Percentiles rank a stretch among this genome's conserved stretches.
Conservation (phyloP, 2,888 invertebrate genomes). For the Pocota personata region DNA sequence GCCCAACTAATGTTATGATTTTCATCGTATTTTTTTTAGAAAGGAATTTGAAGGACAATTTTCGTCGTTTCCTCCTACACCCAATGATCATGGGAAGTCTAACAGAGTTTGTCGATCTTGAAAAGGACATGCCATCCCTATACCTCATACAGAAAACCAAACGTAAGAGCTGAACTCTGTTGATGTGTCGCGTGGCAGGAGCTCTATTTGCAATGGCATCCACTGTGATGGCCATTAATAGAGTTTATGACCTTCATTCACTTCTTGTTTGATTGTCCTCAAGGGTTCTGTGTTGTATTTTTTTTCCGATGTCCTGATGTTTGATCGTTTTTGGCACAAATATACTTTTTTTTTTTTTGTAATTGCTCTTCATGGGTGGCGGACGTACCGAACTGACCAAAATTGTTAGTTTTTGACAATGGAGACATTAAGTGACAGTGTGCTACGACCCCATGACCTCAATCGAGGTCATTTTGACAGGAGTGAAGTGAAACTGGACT, state of each 20-base stretch:
- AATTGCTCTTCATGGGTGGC: constrained; percentile 59
- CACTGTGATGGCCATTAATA: constrained; percentile 49
- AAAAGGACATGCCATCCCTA: neutral
- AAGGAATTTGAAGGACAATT: constrained; percentile 33
- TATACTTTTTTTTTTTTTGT: constrained; percentile 26
- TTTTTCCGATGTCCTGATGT: constrained; percentile 46
- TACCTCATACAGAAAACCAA: neutral
- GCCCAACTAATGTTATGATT: neutral
- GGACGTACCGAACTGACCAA: constrained; percentile 33
- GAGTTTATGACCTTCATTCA: constrained; percentile 49
- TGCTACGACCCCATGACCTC: constrained; percentile 28
- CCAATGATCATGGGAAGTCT: constrained; percentile 10
- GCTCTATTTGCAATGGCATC: constrained; percentile 26
- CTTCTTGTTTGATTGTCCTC: constrained; percentile 18
- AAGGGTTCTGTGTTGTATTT: constrained; percentile 17
- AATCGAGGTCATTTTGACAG: constrained; percentile 51
- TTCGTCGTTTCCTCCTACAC: neutral
- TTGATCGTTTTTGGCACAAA: constrained; percentile 62
- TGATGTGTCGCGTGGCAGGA: constrained; percentile 46
- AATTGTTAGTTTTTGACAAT: constrained; percentile 20
- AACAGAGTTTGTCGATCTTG: constrained; percentile 4
- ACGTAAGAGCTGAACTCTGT: neutral
- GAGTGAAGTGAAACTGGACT: constrained; percentile 29
- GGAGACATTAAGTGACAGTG: constrained; percentile 38
- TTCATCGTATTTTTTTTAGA: neutral